phyloP scores from a whole-genome alignment of 2,113 vertebrate species.

The Ptychochromis oligacanthus region DNA sequence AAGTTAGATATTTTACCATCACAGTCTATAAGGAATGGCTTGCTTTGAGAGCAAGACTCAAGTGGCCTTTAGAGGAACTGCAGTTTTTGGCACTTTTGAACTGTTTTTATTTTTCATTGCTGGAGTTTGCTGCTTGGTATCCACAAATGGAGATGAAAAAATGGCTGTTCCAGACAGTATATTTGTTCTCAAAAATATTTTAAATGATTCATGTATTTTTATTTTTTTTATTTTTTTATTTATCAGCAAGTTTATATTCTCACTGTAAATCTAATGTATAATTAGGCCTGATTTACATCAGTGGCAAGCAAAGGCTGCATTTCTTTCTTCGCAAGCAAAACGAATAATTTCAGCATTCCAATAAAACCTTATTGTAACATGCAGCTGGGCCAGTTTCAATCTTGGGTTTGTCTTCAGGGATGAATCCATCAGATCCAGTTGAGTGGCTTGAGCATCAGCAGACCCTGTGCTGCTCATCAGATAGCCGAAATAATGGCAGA shows the following conservation, averaged over 20 bases:
- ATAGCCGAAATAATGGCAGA: constrained; percentile 36
- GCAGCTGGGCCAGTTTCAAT: constrained; percentile 32
- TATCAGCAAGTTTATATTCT: not conserved
- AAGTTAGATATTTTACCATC: no score
- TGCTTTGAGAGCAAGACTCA: no score
- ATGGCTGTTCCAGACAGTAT: no score
- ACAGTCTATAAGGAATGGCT: no score
- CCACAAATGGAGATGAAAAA: no score
- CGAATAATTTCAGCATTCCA: not conserved
- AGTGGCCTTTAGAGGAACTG: no score
- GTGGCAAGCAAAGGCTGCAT: not conserved
- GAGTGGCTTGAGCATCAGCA: constrained; percentile 17
- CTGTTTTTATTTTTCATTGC: no score
- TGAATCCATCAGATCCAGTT: constrained; percentile 42
- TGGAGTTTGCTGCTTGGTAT: no score
- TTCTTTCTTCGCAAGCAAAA: not conserved
- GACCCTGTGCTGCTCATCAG: not conserved
- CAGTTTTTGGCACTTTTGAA: no score
- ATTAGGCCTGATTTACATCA: not conserved
- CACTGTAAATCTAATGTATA: not conserved
- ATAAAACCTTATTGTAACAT: constrained; percentile 24
- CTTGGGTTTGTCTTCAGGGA: constrained; percentile 34
- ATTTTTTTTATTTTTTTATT: not conserved
- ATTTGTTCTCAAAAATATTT: no score
- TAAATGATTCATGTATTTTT: no score